A percentile compares a stretch with the other conserved stretches of the same genome.
These are phyloP conservation scores for Cecropterus lyciades DNA, from an alignment of 1,140 invertebrate species.

Conservation along the genomic window DNA sequence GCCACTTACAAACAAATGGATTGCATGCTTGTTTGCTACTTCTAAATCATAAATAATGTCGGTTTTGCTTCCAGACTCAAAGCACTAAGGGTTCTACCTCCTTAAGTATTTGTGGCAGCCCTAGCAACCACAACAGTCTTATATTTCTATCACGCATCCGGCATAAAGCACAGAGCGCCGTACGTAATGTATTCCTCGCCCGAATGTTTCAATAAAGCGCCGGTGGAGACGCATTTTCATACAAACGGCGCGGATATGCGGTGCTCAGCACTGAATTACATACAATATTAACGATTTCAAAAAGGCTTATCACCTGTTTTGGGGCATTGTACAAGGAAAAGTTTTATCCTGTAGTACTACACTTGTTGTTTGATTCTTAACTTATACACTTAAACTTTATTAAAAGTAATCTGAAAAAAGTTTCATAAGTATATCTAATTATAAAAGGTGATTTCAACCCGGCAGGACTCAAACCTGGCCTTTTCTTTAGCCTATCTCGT, in stretches of 20 bases:
- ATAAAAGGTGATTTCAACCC: too few species aligned
- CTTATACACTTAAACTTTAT: too few species aligned
- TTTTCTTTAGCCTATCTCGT: too few species aligned
- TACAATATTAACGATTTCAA: slow-evolving; percentile 6
- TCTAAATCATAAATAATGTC: too few species aligned
- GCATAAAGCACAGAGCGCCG: slow-evolving; percentile 36
- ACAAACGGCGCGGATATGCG: slow-evolving; percentile 5
- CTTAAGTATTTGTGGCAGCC: background rate
- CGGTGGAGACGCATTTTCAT: slow-evolving; percentile 34
- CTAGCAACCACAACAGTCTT: slow-evolving; percentile 16
- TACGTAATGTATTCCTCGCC: slow-evolving; percentile 33
- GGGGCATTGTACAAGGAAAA: background rate
- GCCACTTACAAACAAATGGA: too few species aligned
- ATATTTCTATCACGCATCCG: slow-evolving; percentile 38
- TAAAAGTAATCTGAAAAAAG: too few species aligned
- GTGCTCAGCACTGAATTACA: slow-evolving; percentile 7
- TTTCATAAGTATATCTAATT: too few species aligned
- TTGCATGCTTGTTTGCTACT: too few species aligned
- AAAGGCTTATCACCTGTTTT: slow-evolving; percentile 2
- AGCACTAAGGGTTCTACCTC: too few species aligned
- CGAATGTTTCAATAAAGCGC: slow-evolving; percentile 41
- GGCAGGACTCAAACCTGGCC: too few species aligned
- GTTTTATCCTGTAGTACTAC: background rate
- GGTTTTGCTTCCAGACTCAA: too few species aligned
- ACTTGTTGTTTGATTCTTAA: too few species aligned